phyloP scores from a whole-genome alignment of 2,797 vertebrate genomes.

The Pangasius sanitwongsei region DNA sequence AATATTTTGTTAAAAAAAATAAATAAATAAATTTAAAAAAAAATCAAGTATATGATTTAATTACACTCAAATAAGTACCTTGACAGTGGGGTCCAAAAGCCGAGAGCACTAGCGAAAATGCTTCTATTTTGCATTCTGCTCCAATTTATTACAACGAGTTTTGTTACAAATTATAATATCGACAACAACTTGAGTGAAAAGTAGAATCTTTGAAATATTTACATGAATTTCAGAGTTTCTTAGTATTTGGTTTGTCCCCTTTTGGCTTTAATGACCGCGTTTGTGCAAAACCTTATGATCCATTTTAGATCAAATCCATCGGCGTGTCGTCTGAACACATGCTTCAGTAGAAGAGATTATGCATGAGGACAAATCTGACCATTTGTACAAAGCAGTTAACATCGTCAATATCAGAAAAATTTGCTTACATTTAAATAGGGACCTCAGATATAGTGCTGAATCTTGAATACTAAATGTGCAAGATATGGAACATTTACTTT shows the following conservation, averaged over 20 bases:
- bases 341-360: background rate
- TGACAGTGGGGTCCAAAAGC: background rate
- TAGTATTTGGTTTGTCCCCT: background rate
- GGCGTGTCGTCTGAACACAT: background rate
- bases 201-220: background rate
- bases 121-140: background rate
- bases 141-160: background rate
- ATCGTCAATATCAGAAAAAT: background rate
- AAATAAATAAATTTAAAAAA: no score
- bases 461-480: background rate
- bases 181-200: background rate
- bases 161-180: background rate
- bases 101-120: background rate
- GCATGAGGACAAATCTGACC: background rate
- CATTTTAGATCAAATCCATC: background rate
- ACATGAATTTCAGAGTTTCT: no score
- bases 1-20: no score
- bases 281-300: background rate
- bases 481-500: background rate
- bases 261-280: background rate
- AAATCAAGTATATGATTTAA: background rate
- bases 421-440: background rate
- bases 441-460: background rate
- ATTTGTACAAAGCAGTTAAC: background rate
- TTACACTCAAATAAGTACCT: background rate